phyloP scores from a whole-genome alignment of 2,888 invertebrate genomes.

The Onthophagus sagittarius region DNA sequence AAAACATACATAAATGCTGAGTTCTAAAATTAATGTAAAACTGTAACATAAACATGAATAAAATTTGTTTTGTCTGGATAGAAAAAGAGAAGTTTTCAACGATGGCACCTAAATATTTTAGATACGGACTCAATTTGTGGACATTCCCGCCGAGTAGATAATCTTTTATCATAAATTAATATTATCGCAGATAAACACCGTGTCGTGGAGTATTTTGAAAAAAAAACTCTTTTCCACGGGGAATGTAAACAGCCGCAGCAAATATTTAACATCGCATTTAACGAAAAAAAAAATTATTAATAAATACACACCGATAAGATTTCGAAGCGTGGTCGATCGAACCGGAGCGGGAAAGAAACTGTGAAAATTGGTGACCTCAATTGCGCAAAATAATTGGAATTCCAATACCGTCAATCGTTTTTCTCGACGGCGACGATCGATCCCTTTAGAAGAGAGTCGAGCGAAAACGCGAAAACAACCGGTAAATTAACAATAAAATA shows the following conservation, averaged over 20 bases:
- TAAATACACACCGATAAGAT: constrained; percentile 11
- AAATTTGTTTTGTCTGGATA: not conserved
- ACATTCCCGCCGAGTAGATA: not conserved
- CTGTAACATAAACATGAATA: not conserved
- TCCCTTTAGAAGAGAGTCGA: not conserved
- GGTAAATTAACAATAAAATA: constrained; percentile 16
- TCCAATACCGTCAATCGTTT: constrained; percentile 38
- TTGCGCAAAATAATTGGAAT: constrained; percentile 45
- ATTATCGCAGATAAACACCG: not conserved
- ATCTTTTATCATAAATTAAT: constrained; percentile 7
- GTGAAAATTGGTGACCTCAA: constrained; percentile 46
- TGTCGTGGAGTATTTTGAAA: not conserved
- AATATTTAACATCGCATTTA: constrained; percentile 1
- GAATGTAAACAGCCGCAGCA: not conserved
- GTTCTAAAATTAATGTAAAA: not conserved
- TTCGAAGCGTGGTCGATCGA: not conserved
- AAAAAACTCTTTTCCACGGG: not conserved
- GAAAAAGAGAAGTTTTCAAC: not conserved
- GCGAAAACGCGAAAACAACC: not conserved
- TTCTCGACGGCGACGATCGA: not conserved
- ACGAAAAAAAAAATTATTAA: constrained; percentile 15
- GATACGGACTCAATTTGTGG: not conserved
- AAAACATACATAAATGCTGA: not conserved
- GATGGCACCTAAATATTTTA: not conserved
- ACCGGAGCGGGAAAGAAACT: constrained; percentile 35